phyloP scores from a whole-genome alignment of 2,888 invertebrate genomes.

The Cantharis flavilabris region DNA sequence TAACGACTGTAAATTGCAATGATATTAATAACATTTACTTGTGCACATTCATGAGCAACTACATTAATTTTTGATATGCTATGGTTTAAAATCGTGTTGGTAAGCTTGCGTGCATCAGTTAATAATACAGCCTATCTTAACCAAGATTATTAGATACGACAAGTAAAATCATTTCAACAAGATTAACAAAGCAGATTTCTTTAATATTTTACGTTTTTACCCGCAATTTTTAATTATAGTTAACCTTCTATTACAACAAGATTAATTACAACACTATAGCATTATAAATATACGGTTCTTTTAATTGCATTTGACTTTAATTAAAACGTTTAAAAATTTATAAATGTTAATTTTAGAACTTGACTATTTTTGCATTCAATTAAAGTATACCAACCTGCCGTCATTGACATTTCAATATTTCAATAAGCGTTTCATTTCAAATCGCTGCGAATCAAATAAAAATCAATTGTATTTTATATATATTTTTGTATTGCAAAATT shows the following conservation, averaged over 20 bases:
- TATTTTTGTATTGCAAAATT: neutral
- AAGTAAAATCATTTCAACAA: constrained; percentile 19
- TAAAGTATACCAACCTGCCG: neutral
- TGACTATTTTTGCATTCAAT: neutral
- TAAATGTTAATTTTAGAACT: neutral
- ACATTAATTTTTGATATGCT: neutral
- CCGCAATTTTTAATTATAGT: neutral
- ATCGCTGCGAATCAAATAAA: neutral
- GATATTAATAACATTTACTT: neutral
- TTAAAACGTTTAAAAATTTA: neutral
- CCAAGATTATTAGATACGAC: constrained; percentile 26
- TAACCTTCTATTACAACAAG: neutral
- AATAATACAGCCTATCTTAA: constrained; percentile 23
- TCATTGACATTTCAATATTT: neutral
- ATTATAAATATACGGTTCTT: neutral
- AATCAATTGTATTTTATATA: neutral
- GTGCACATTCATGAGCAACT: neutral
- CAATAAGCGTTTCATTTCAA: neutral
- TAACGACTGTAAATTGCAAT: neutral
- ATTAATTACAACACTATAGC: neutral
- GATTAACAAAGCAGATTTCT: constrained; percentile 14
- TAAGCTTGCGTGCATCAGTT: constrained; percentile 14
- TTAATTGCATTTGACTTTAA: neutral
- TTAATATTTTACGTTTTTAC: neutral
- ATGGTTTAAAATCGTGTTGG: neutral